A percentile compares a stretch with the other conserved stretches of the same genome.
Evolutionary conservation across 2,888 invertebrate species (phyloP).

Genomic region (Pterobdella sp.): DNA sequence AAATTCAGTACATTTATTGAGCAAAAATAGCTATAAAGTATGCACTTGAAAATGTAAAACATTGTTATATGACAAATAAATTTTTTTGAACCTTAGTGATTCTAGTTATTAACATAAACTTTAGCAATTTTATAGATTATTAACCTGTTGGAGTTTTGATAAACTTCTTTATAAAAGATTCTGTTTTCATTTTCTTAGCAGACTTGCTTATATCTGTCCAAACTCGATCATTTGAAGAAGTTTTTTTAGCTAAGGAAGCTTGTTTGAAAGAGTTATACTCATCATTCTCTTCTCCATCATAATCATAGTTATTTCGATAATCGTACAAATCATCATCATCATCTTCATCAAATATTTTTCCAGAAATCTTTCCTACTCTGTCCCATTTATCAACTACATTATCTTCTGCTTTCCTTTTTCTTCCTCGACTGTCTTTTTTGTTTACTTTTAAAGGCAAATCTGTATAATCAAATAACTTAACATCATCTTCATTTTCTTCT

Average conservation of each 20-base stretch:
- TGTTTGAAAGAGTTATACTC: slow-evolving; percentile 4
- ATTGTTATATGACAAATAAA: no score
- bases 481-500: slow-evolving; percentile 1
- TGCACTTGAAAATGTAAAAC: no score
- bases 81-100: no score
- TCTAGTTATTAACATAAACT: no score
- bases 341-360: slow-evolving; percentile 9
- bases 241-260: background rate
- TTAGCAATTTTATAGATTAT: no score
- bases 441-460: slow-evolving; percentile 1
- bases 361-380: background rate
- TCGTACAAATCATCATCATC: slow-evolving; percentile 1
- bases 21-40: no score
- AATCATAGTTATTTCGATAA: background rate
- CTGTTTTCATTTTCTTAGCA: slow-evolving; percentile 5
- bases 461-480: background rate
- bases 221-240: background rate
- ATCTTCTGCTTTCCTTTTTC: background rate
- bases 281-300: slow-evolving; percentile 3
- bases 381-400: background rate
- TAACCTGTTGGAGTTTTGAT: background rate
- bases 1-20: no score
- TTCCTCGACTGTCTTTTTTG: background rate
- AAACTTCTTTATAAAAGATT: background rate
- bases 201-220: background rate